Evolutionary conservation across 1,140 invertebrate genomes (phyloP).

Genomic region (Drosophila serrata): DNA sequence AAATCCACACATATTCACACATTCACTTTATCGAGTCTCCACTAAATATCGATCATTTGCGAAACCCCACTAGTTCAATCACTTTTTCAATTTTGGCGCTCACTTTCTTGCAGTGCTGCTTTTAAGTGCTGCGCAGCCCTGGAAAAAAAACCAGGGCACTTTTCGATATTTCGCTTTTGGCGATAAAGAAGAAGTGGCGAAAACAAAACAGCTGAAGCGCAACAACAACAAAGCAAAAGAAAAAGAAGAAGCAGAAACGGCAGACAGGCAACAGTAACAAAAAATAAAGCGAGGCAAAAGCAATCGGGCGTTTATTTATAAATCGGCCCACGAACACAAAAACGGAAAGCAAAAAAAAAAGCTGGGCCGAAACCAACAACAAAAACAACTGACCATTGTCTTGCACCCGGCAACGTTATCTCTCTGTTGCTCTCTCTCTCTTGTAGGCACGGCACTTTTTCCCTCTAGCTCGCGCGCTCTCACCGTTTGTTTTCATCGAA

Average conservation of each 20-base stretch:
- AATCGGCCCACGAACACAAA: slow-evolving; percentile 32
- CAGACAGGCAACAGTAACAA: slow-evolving; percentile 1
- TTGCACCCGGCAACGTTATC: slow-evolving; percentile 20
- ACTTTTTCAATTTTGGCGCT: slow-evolving; percentile 15
- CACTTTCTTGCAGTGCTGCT: slow-evolving; percentile 9
- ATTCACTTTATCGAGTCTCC: not conserved
- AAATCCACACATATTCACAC: too few relatives aligned
- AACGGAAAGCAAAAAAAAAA: slow-evolving; percentile 35
- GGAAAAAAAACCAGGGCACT: slow-evolving; percentile 2
- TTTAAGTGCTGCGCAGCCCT: slow-evolving; percentile 9
- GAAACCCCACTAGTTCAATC: not conserved
- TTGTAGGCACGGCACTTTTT: not conserved
- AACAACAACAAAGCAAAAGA: slow-evolving; percentile 13
- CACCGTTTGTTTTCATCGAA: slow-evolving; percentile 60
- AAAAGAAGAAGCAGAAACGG: not conserved
- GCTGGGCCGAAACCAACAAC: slow-evolving; percentile 5
- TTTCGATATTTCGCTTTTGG: slow-evolving; percentile 20
- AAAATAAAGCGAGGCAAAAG: slow-evolving; percentile 11
- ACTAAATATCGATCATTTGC: slow-evolving; percentile 7
- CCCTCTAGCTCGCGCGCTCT: slow-evolving; percentile 7
- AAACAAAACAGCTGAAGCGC: slow-evolving; percentile 19
- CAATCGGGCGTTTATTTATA: slow-evolving; percentile 40
- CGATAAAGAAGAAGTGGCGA: slow-evolving; percentile 9
- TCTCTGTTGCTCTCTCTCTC: slow-evolving; percentile 8
- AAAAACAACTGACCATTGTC: slow-evolving; percentile 26